A percentile compares a stretch with the other conserved stretches of the same genome.
phyloP scores from a whole-genome alignment of 2,888 invertebrate genomes.

The Nowickia ferox region DNA sequence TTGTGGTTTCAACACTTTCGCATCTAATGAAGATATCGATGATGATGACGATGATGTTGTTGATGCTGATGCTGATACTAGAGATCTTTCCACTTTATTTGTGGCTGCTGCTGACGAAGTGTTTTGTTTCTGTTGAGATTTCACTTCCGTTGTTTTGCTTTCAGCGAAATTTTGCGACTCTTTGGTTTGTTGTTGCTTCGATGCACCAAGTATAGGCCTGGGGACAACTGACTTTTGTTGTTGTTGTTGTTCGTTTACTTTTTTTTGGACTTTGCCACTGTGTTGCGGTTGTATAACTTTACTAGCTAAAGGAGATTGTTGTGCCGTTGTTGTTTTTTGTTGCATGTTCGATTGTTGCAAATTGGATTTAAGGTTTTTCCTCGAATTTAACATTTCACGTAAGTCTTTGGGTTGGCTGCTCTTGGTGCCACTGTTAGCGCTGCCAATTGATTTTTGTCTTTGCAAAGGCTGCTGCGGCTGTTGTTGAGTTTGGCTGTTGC shows the following conservation, averaged over 20 bases:
- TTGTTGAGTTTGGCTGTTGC: conserved; percentile 41
- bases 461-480: conserved; percentile 68
- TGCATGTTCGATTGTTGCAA: conserved; percentile 49
- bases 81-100: conserved; percentile 58
- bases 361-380: conserved; percentile 63
- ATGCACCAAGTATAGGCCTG: conserved; percentile 63
- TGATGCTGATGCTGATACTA: conserved; percentile 23
- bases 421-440: conserved; percentile 52
- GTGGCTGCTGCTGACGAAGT: conserved; percentile 51
- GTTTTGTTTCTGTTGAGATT: conserved; percentile 40
- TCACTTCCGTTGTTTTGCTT: conserved; percentile 52
- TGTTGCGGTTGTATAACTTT: conserved; percentile 71
- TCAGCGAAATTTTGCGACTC: conserved; percentile 53
- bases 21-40: conserved; percentile 48
- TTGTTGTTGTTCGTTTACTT: conserved; percentile 57
- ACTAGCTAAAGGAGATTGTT: conserved; percentile 58
- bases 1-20: conserved; percentile 52
- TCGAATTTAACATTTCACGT: conserved; percentile 72
- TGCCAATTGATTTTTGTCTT: conserved; percentile 65
- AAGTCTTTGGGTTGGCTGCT: conserved; percentile 69
- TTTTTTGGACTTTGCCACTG: conserved; percentile 44
- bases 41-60: neutral
- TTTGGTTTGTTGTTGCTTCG: conserved; percentile 53
- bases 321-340: conserved; percentile 57
- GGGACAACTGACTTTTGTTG: conserved; percentile 59